phyloP scores from a whole-genome alignment of 2,797 vertebrate genomes.

The Parauchenoglanis punctatus region DNA sequence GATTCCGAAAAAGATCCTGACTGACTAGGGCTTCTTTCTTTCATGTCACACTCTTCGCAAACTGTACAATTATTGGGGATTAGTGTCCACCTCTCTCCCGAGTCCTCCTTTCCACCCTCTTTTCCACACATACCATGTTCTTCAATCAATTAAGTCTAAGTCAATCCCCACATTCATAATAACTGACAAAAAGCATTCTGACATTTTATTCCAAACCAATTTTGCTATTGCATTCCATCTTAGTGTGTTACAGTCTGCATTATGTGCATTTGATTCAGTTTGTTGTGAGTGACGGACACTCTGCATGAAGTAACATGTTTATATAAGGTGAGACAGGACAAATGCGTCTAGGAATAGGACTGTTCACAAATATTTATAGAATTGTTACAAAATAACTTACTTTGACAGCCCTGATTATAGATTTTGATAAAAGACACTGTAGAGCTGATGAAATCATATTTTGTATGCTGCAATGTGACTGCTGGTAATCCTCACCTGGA shows the following conservation, averaged over 20 bases:
- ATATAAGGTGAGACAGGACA: background rate
- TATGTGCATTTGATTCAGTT: background rate
- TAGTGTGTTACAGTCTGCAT: background rate
- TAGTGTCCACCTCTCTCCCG: background rate
- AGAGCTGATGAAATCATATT: too few relatives aligned
- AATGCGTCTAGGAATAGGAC: background rate
- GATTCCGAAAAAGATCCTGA: background rate
- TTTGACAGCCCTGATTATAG: background rate
- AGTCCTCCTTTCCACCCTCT: background rate
- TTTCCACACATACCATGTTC: background rate
- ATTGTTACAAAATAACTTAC: background rate
- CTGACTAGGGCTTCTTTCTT: background rate
- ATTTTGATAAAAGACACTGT: background rate
- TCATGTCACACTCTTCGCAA: background rate
- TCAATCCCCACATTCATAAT: background rate
- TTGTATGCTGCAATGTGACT: background rate
- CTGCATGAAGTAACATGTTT: background rate
- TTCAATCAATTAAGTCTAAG: background rate
- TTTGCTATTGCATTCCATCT: background rate
- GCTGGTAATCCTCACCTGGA: constrained; percentile 76
- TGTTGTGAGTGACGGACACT: background rate
- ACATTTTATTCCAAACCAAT: background rate
- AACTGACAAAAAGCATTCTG: background rate
- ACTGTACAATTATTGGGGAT: background rate
- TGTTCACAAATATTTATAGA: background rate